phyloP scores from a whole-genome alignment of 1,140 invertebrate genomes.

The Vollenhovia emeryi region DNA sequence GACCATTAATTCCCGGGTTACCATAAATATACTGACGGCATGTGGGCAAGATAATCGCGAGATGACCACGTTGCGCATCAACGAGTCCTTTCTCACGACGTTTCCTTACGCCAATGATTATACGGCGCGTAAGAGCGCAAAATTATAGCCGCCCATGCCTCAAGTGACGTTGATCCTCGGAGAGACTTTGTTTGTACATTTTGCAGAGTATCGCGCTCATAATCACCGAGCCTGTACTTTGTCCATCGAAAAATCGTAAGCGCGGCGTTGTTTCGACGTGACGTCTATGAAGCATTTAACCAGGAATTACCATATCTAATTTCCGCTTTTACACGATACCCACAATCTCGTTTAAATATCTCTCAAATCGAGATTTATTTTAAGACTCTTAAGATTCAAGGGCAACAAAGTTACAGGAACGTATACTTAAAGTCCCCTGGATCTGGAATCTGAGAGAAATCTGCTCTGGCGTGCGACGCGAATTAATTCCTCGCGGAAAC shows the following conservation, averaged over 20 bases:
- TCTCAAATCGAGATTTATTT: constrained; percentile 3
- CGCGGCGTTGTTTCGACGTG: background rate
- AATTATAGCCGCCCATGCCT: constrained; percentile 50
- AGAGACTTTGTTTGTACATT: constrained; percentile 46
- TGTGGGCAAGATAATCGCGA: constrained; percentile 58
- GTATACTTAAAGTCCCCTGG: background rate
- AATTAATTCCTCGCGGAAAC: background rate
- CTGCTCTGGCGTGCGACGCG: background rate
- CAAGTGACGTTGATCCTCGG: constrained; percentile 43
- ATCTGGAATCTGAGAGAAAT: background rate
- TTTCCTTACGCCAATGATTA: constrained; percentile 52
- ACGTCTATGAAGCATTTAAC: constrained; percentile 10
- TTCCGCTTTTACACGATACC: background rate
- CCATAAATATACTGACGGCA: constrained; percentile 8
- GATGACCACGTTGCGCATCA: constrained; percentile 70
- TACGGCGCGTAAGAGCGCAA: constrained; percentile 30
- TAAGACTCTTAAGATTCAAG: background rate
- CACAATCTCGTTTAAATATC: background rate
- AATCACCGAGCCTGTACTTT: constrained; percentile 33
- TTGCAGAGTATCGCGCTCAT: constrained; percentile 27
- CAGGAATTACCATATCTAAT: constrained; percentile 36
- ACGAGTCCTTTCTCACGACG: constrained; percentile 64
- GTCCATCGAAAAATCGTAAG: background rate
- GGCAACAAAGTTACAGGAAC: background rate
- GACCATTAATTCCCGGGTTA: constrained; percentile 63